Evolutionary conservation across 2,797 vertebrate species (phyloP), one percentile per base, ranked within the genome.

Genomic region (Muraenolepis orangiensis): DNA sequence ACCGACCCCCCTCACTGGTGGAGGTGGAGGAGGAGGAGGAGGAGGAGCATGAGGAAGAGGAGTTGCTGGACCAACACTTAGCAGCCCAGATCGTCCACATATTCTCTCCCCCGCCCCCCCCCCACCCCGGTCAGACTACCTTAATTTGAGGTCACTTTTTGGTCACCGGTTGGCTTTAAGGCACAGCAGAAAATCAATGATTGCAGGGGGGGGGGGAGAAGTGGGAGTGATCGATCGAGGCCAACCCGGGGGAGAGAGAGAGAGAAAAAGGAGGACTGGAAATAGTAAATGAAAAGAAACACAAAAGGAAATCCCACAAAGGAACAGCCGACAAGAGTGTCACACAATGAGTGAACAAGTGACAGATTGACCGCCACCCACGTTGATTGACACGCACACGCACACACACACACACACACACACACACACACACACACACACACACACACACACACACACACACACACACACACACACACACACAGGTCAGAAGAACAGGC

Each of bases 261-360:
- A 28, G 32, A 61, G 28, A 46, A 36, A 70, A 20, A n/a, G n/a
- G n/a, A 51, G 64, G 51, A 18, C 46, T 28, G 14, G 10, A n/a
- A n/a, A n/a, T n/a, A n/a, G n/a, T 10, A 30, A 3, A 29, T 29
- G 10, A 68, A 30, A 68, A 29, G 28, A 68, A 28, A 66, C n/a
- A 66, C 3, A 5, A 3, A 20, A 1, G 67, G 20, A 32, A 8
- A 70, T 38, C 20, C 32, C 11, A 77, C 82, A 81, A 71, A 77
- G 73, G 77, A 86, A 76, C 46, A 51, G 46, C 46, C 1, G 76
- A 69, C 72, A 78, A 81, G 82, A 88, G 84, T 85, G 87, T 87
- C 86, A 86, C 84, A 85, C 84, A 84, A 88, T 86, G 84, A 85
- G 87, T 89, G 89, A 90, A 92, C 86, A 90, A 85, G 82, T 76